These are phyloP conservation scores for Gallirallus australis DNA, from an alignment of 2,797 vertebrate genomes.

Conservation along the genomic window DNA sequence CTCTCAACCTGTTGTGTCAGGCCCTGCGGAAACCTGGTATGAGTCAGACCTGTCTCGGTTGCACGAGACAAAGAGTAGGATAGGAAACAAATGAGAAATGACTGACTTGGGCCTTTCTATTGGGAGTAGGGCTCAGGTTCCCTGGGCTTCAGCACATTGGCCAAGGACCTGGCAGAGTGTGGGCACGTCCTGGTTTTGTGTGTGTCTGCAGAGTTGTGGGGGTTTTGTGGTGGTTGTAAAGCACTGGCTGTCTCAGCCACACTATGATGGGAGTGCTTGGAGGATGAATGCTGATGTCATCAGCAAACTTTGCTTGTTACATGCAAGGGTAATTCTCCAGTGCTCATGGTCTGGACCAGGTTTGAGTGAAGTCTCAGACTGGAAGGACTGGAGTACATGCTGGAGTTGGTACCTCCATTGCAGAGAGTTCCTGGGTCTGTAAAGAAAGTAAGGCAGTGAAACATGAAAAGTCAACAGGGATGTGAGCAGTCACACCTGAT, in stretches of 20 bases:
- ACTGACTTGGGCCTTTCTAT: not conserved
- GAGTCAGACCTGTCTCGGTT: not conserved
- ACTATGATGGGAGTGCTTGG: not conserved
- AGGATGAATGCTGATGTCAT: not conserved
- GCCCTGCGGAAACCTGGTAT: not conserved
- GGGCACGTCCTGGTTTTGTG: not conserved
- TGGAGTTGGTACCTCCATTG: not conserved
- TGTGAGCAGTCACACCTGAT: not conserved
- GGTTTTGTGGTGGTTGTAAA: not conserved
- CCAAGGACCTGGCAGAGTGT: not conserved
- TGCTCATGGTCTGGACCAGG: not conserved
- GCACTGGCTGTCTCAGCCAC: not conserved
- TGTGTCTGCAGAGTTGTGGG: not conserved
- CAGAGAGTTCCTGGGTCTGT: not conserved
- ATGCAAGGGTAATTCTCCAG: rapidly evolving
- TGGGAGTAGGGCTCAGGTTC: not conserved
- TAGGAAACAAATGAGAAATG: constrained; percentile 8
- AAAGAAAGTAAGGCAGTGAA: not conserved
- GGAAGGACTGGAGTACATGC: not conserved
- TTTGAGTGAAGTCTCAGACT: not conserved
- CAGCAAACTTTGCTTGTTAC: not conserved
- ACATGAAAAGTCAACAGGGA: not conserved
- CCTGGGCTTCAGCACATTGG: rapidly evolving
- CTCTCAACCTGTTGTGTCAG: not conserved
- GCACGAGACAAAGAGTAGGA: not conserved